These are phyloP conservation scores for Nylanderia fulva DNA, from an alignment of 1,140 invertebrate genomes.

Conservation along the genomic window DNA sequence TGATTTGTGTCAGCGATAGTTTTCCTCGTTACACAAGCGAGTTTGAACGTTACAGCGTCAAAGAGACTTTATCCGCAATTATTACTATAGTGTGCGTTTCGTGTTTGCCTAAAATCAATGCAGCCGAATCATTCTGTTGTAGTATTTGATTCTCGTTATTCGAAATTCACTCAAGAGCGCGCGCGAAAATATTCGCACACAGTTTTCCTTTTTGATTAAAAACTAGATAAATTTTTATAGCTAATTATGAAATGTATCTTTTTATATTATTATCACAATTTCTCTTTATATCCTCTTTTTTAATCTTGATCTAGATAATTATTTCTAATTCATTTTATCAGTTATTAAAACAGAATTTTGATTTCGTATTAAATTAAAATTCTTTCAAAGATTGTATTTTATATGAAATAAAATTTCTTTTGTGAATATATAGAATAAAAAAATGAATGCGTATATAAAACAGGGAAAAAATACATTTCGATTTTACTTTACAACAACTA, in stretches of 20 bases:
- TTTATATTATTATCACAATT: no score
- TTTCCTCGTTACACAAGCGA: background rate
- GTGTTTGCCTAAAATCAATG: slow-evolving; percentile 33
- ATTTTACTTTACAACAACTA: background rate
- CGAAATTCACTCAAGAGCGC: slow-evolving; percentile 18
- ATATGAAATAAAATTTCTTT: background rate
- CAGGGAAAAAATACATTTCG: background rate
- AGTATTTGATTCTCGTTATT: slow-evolving; percentile 40
- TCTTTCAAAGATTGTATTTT: background rate
- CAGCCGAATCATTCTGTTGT: slow-evolving; percentile 38
- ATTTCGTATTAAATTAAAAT: background rate
- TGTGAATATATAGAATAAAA: background rate
- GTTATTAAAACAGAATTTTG: background rate
- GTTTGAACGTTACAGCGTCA: slow-evolving; percentile 16
- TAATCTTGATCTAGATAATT: no score
- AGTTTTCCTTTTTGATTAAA: background rate
- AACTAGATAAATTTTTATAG: slow-evolving; percentile 16
- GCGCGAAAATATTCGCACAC: background rate
- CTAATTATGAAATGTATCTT: background rate
- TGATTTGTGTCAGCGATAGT: slow-evolving; percentile 26
- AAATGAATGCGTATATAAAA: background rate
- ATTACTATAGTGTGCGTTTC: slow-evolving; percentile 9
- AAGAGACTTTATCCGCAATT: slow-evolving; percentile 44
- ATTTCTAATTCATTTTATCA: no score
- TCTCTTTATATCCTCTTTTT: no score